These are phyloP conservation scores for Phengaris arion DNA, from an alignment of 2,888 invertebrate species.

Conservation along the genomic window DNA sequence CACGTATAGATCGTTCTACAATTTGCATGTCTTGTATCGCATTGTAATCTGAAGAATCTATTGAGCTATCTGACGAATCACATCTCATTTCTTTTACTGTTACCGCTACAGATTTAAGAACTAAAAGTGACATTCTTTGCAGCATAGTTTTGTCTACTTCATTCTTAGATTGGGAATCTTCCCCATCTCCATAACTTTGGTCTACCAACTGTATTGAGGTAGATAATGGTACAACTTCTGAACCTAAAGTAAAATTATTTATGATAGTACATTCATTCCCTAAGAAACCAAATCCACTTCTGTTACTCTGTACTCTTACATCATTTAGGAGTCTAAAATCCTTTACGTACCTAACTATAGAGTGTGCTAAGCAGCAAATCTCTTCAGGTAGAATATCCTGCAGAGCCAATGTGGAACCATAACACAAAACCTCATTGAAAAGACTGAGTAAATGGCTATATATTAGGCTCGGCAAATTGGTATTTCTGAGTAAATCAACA, in stretches of 20 bases:
- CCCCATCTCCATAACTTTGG: constrained; percentile 69
- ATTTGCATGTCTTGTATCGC: constrained; percentile 93
- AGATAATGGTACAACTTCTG: constrained; percentile 58
- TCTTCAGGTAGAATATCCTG: constrained; percentile 94
- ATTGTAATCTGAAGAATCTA: constrained; percentile 91
- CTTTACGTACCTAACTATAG: constrained; percentile 91
- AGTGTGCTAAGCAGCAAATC: constrained; percentile 91
- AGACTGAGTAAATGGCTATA: constrained; percentile 91
- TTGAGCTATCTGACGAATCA: constrained; percentile 91
- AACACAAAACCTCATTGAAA: constrained; percentile 94
- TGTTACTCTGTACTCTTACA: constrained; percentile 65
- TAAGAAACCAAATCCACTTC: constrained; percentile 70
- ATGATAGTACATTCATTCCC: constrained; percentile 67
- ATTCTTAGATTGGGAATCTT: constrained; percentile 61
- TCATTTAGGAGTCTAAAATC: constrained; percentile 87
- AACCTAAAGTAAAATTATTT: constrained; percentile 61
- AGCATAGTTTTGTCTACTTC: constrained; percentile 88
- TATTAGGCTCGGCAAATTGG: constrained; percentile 87
- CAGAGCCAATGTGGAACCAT: constrained; percentile 92
- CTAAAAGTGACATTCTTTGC: constrained; percentile 91
- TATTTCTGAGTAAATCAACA: constrained; percentile 84
- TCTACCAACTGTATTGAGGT: constrained; percentile 68
- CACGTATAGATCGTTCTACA: constrained; percentile 90
- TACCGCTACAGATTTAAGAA: constrained; percentile 92
- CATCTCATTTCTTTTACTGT: constrained; percentile 94